Base-by-base conservation (phyloP, 2,888 invertebrate species). In the Torymus tubicola region DNA sequence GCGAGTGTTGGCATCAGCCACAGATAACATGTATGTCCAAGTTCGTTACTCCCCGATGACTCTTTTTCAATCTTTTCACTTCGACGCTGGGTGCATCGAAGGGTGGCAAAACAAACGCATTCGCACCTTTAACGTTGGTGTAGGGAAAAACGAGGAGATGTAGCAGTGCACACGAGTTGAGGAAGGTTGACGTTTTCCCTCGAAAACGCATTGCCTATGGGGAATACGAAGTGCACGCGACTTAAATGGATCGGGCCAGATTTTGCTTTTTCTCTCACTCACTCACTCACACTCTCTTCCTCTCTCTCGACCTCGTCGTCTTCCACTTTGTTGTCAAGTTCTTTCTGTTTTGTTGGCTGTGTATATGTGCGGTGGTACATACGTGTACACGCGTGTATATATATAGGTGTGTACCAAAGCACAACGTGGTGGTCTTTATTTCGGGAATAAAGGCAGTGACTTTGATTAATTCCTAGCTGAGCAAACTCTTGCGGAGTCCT, bases 241-340 rank as follows among this genome's bases (percentile, higher is more conserved):
- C 65, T 80, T 71, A 80, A 80, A 76, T 75, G 75, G 74, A 80
- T 80, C 72, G 52, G 31, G 18, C 13, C 58, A 50, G 74, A 74
- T 79, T 76, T 65, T 58, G 21, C 64, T 64, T 42, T 16, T 42
- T 69, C 68, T 31, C 31, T 50, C 31, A 42, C 21, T 24, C 50
- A 18, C 4, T 65, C 21, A 31, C 14, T 73, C 53, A 31, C n/a
- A 53, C 16, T 24, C 53, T 50, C 57, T 61, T 21, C 11, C 8
- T 10, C 11, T 13, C 61, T 52, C 50, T 50, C 16, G 50, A 31
- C 31, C 8, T 60, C 52, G 16, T 65, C 50, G 65, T 55, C 63
- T 61, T 61, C 42, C 5, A 21, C 50, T 70, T 55, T 55, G 50
- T 68, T 61, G 16, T 16, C 58, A 60, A 67, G 65, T 69, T 52